phyloP scores from a whole-genome alignment of 1,140 invertebrate genomes.

The Zaprionus taronus region DNA sequence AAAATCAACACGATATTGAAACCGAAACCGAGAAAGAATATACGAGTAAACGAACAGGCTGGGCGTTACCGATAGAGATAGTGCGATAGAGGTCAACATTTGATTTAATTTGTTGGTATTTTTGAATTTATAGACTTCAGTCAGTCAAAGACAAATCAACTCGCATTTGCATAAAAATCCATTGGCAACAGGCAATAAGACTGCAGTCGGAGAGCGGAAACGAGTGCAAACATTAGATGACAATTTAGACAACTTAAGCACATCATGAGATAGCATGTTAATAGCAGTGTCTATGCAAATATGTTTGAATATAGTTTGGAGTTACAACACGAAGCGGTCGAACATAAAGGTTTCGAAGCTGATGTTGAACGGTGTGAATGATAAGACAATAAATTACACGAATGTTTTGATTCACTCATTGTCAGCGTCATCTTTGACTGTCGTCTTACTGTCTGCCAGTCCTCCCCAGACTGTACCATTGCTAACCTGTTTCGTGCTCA shows the following conservation, averaged over 20 bases:
- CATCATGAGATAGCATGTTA: slow-evolving; percentile 10
- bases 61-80: slow-evolving; percentile 24
- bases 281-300: slow-evolving; percentile 37
- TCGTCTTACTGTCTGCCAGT: slow-evolving; percentile 29
- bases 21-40: slow-evolving; percentile 9
- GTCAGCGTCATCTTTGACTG: slow-evolving; percentile 1
- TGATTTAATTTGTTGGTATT: slow-evolving; percentile 14
- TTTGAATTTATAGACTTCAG: neutral
- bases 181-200: slow-evolving; percentile 21
- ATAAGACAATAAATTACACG: slow-evolving; percentile 21
- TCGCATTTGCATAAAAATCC: slow-evolving; percentile 20
- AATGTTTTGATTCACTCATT: slow-evolving; percentile 30
- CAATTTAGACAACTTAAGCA: neutral
- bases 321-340: slow-evolving; percentile 1
- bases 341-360: neutral
- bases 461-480: neutral
- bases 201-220: slow-evolving; percentile 24
- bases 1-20: slow-evolving; percentile 44
- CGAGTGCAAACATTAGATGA: slow-evolving; percentile 18
- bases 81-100: slow-evolving; percentile 32
- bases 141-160: slow-evolving; percentile 25
- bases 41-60: slow-evolving; percentile 19
- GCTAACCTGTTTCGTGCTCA: slow-evolving; percentile 36
- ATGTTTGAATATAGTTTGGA: neutral
- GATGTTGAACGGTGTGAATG: neutral